Percentiles rank a stretch among this genome's conserved stretches.
These are phyloP conservation scores for Salminus brasiliensis DNA, from an alignment of 2,113 vertebrate genomes.

Conservation along the genomic window DNA sequence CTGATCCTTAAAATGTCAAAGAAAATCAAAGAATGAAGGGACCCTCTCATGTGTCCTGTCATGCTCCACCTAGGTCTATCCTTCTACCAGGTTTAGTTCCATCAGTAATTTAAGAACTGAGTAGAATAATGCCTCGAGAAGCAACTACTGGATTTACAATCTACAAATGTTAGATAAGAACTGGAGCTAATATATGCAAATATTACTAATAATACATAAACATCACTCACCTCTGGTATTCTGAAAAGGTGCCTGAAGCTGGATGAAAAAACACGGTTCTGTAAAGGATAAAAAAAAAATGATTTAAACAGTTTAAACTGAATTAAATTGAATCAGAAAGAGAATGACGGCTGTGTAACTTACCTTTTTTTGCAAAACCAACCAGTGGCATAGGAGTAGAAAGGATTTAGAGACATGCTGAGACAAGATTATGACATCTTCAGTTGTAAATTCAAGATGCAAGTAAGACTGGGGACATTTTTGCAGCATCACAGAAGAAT, in stretches of 20 bases:
- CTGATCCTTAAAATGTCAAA: conserved; percentile 43
- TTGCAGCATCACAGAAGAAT: conserved; percentile 11
- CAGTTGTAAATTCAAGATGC: not conserved
- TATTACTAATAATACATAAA: too few species aligned
- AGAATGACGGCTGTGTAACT: not conserved
- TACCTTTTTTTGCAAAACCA: not conserved
- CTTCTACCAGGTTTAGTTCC: not conserved
- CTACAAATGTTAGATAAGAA: not conserved
- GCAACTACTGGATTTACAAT: not conserved
- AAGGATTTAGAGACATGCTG: not conserved
- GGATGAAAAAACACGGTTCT: not conserved
- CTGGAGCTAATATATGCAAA: not conserved
- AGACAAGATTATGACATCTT: not conserved
- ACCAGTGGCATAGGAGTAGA: not conserved
- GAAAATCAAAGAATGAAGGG: not conserved
- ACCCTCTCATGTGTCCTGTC: not conserved
- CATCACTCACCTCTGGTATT: conserved; percentile 15
- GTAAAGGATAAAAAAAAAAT: not conserved
- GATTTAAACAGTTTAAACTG: not conserved
- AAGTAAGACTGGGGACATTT: not conserved
- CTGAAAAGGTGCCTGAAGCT: not conserved
- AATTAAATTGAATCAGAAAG: not conserved
- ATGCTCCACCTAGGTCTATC: not conserved
- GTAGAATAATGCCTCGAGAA: not conserved
- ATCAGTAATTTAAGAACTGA: not conserved